Conservation (phyloP, 2,113 vertebrate species). For the Scomber scombrus region DNA sequence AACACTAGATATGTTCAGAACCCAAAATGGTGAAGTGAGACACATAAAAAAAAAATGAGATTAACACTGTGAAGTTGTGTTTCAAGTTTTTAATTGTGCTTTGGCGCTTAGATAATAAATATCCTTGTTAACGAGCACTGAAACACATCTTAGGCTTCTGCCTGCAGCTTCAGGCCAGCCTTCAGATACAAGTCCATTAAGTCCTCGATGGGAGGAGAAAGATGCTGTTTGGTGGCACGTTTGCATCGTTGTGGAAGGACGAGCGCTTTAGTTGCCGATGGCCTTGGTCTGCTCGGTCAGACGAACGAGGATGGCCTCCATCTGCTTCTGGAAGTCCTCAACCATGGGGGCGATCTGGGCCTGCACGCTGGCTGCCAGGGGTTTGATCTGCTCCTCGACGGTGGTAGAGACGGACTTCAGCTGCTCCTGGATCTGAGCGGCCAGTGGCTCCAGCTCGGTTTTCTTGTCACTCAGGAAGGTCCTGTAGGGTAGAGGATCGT, state of each 20-base stretch:
- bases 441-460: constrained; percentile 69
- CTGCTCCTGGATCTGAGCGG: constrained; percentile 63
- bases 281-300: constrained; percentile 45
- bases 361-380: constrained; percentile 60
- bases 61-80: constrained; percentile 3
- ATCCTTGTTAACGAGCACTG: constrained; percentile 10
- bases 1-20: background rate
- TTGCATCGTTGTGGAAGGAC: background rate
- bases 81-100: constrained; percentile 57
- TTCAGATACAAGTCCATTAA: background rate
- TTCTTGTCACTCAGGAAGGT: constrained; percentile 58
- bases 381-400: constrained; percentile 64
- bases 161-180: constrained; percentile 12
- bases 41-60: constrained; percentile 4
- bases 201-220: background rate
- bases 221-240: background rate
- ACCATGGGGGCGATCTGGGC: constrained; percentile 67
- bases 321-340: constrained; percentile 50
- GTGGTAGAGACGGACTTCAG: constrained; percentile 28
- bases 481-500: constrained; percentile 50
- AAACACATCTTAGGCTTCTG: constrained; percentile 39
- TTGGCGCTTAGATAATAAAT: constrained; percentile 21
- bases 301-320: constrained; percentile 52
- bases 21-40: background rate
- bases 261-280: constrained; percentile 43